A percentile compares a stretch with the other conserved stretches of the same genome.
Conservation (phyloP, 2,888 invertebrate genomes). For the Cremastobaeus sp. region DNA sequence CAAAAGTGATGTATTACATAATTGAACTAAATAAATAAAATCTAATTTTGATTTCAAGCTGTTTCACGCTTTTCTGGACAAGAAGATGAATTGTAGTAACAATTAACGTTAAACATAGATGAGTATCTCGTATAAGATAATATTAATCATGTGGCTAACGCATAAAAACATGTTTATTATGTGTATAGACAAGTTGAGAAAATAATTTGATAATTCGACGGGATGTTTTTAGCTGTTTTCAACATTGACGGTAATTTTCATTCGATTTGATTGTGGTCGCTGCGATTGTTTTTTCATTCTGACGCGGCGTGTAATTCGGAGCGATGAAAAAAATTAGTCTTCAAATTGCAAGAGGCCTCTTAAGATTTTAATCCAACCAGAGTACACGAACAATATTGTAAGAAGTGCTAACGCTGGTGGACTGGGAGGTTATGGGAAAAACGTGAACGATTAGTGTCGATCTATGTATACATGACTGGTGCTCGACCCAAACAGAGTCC, state of each 20-base stretch:
- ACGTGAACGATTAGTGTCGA: slow-evolving; percentile 77
- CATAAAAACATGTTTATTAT: no score
- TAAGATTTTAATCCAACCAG: slow-evolving; percentile 75
- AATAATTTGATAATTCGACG: no score
- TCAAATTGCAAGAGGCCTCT: slow-evolving; percentile 71
- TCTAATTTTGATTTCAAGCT: neutral
- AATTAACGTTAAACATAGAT: neutral
- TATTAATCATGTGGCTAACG: no score
- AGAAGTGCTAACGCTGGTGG: slow-evolving; percentile 72
- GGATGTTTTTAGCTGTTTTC: no score
- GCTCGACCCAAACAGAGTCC: no score
- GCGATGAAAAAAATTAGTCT: slow-evolving; percentile 62
- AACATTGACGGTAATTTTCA: no score
- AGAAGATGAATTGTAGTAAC: neutral
- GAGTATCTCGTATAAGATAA: no score
- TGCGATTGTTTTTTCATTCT: slow-evolving; percentile 72
- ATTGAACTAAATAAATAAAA: slow-evolving; percentile 41
- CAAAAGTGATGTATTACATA: slow-evolving; percentile 39
- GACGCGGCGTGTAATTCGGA: slow-evolving; percentile 68
- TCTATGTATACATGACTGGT: slow-evolving; percentile 71
- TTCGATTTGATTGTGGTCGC: neutral
- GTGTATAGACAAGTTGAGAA: no score
- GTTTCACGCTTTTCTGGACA: slow-evolving; percentile 10
- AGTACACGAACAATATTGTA: slow-evolving; percentile 74
- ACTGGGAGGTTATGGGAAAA: slow-evolving; percentile 76